Conservation (phyloP, 1,140 invertebrate genomes). For the Piezodorus guildinii region DNA sequence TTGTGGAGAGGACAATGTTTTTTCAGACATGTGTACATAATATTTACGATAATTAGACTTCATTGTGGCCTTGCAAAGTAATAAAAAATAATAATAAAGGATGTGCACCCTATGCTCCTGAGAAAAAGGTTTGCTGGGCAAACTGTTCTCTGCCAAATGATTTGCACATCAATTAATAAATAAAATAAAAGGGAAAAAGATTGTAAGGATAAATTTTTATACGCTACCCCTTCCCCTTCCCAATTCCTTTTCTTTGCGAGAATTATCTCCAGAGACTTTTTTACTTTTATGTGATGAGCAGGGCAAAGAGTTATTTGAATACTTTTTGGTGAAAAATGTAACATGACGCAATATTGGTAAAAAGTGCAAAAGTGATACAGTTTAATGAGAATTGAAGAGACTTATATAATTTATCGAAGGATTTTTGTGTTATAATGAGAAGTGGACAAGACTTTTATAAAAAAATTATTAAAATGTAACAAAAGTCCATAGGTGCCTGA, state of each 20-base stretch:
- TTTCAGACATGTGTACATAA: slow-evolving; percentile 17
- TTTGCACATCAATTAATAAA: slow-evolving; percentile 10
- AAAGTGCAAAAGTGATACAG: slow-evolving; percentile 20
- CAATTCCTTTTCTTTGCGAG: neutral
- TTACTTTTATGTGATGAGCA: neutral
- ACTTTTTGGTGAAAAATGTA: slow-evolving; percentile 21
- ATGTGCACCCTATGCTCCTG: slow-evolving; percentile 6
- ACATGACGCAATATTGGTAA: slow-evolving; percentile 13
- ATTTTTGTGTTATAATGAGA: slow-evolving; percentile 6
- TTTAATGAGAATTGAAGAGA: slow-evolving; percentile 8
- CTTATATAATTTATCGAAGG: slow-evolving; percentile 10
- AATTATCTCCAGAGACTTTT: neutral
- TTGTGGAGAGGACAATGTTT: slow-evolving; percentile 11
- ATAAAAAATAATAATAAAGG: slow-evolving; percentile 13
- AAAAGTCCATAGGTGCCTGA: slow-evolving; percentile 21
- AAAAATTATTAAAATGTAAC: slow-evolving; percentile 5
- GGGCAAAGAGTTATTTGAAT: neutral
- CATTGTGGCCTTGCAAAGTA: slow-evolving; percentile 20
- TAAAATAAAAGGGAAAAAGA: neutral
- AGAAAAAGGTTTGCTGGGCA: slow-evolving; percentile 20
- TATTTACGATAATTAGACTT: slow-evolving; percentile 12
- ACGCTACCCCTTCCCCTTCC: neutral
- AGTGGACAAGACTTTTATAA: slow-evolving; percentile 19
- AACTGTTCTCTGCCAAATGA: slow-evolving; percentile 12
- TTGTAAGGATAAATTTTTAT: slow-evolving; percentile 13